Evolutionary conservation across 2,797 vertebrate genomes (phyloP), one percentile per base, ranked within the genome.

Genomic region (Telmatherina bonti): DNA sequence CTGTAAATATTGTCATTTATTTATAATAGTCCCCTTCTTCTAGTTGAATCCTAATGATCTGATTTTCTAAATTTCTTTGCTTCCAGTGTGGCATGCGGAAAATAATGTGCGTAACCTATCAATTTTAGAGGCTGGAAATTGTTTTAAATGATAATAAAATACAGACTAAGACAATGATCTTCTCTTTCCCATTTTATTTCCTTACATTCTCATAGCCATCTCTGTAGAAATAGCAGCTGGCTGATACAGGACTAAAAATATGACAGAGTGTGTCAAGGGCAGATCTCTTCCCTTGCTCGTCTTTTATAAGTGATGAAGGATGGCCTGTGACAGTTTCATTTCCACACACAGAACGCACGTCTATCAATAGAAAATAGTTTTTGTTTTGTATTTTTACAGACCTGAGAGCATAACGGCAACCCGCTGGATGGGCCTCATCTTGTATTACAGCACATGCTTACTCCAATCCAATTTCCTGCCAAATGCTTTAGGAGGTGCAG

Each of bases 401-500:
- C 77, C 74, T 79, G 36, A 77, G 80, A 67, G 30, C 49, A 70
- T 58, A 76, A 67, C 74, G 53, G 71, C 72, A 74, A 57, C 33
- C 18, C 64, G 38, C 38, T 51, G 53, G 31, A 54, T n/a, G 38
- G 31, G 58, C 49, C 60, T 76, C 68, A 70, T 81, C 67, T 74
- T 63, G 72, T 81, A 75, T 79, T 79, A 60, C 58, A 67, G 74
- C 61, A 70, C 70, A 61, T 78, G 62, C 69, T 76, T 26, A 51
- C 29, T 76, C 56, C 79, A 60, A 82, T 85, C 69, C 85, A 87
- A 85, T 88, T 81, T 89, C 82, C 85, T 85, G 70, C 70, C 63
- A 72, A 81, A 77, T 59, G 71, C 70, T 81, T 62, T 82, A 78
- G 77, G 78, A 88, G 76, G 45, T 84, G 64, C 66, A 52, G 43